Percentiles rank a stretch among this genome's conserved stretches.
These are phyloP conservation scores for Trachelipus rathkii DNA, from an alignment of 1,140 invertebrate genomes.

Conservation along the genomic window DNA sequence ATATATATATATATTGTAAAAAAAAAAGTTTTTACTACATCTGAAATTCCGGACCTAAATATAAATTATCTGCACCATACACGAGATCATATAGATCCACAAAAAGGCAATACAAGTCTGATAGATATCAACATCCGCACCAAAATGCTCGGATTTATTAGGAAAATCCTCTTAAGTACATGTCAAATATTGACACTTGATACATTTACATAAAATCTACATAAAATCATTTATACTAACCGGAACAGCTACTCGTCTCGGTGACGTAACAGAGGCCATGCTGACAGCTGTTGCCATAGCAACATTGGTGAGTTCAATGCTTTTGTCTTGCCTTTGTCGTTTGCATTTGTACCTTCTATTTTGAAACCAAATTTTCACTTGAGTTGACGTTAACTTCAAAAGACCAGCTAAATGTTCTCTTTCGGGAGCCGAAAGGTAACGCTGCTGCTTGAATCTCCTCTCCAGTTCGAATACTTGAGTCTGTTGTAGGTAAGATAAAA, in stretches of 20 bases:
- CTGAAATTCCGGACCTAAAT: neutral
- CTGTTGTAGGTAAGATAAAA: conserved; percentile 18
- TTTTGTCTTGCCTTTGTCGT: conserved; percentile 45
- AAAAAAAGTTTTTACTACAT: neutral
- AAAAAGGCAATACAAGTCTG: neutral
- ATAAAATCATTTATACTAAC: conserved; percentile 38
- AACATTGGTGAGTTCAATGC: conserved; percentile 45
- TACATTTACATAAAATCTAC: no score
- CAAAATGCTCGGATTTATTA: no score
- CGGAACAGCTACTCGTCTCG: conserved; percentile 38
- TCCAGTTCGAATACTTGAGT: conserved; percentile 41
- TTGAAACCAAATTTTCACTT: conserved; percentile 86
- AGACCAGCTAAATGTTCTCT: conserved; percentile 90
- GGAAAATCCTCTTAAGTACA: no score
- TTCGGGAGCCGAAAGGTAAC: conserved; percentile 92
- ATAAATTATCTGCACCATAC: neutral
- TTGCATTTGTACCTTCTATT: conserved; percentile 97
- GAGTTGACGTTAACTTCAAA: conserved; percentile 67
- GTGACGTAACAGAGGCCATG: conserved; percentile 38
- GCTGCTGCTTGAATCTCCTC: conserved; percentile 87
- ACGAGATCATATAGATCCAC: neutral
- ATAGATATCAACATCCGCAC: neutral
- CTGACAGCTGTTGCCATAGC: conserved; percentile 37
- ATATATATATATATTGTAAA: no score
- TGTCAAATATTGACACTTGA: no score